Conservation (phyloP, 1,140 invertebrate species). For the Mamestra configurata region DNA sequence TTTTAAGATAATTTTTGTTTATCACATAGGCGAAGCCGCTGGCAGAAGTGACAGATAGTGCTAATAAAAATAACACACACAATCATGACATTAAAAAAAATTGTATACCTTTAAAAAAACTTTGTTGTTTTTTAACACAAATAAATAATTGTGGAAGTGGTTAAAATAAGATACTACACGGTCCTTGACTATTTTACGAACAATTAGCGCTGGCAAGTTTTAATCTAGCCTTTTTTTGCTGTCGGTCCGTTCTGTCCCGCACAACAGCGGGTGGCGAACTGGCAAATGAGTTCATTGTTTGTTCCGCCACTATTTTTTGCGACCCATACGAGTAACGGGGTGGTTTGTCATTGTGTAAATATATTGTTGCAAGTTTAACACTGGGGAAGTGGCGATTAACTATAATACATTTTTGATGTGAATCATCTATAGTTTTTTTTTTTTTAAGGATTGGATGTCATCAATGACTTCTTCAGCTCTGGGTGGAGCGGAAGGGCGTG, state of each 20-base stretch:
- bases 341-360: constrained; percentile 32
- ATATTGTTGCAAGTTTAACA: neutral
- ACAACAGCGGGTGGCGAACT: constrained; percentile 25
- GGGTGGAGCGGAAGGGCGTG: no score
- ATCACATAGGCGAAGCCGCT: no score
- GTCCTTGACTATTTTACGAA: constrained; percentile 20
- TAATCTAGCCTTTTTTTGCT: constrained; percentile 37
- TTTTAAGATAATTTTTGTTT: no score
- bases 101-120: no score
- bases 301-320: constrained; percentile 25
- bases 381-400: neutral
- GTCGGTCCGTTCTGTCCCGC: neutral
- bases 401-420: neutral
- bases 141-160: neutral
- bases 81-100: no score
- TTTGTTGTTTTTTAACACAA: no score
- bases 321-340: constrained; percentile 4
- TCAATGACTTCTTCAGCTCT: no score
- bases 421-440: no score
- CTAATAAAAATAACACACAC: no score
- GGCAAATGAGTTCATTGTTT: constrained; percentile 48
- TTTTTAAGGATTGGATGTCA: no score
- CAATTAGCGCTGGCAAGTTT: constrained; percentile 35
- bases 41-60: no score
- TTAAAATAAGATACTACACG: neutral